These are phyloP conservation scores for Sebastolobus altivelis DNA, from an alignment of 2,797 vertebrate genomes.

Conservation along the genomic window DNA sequence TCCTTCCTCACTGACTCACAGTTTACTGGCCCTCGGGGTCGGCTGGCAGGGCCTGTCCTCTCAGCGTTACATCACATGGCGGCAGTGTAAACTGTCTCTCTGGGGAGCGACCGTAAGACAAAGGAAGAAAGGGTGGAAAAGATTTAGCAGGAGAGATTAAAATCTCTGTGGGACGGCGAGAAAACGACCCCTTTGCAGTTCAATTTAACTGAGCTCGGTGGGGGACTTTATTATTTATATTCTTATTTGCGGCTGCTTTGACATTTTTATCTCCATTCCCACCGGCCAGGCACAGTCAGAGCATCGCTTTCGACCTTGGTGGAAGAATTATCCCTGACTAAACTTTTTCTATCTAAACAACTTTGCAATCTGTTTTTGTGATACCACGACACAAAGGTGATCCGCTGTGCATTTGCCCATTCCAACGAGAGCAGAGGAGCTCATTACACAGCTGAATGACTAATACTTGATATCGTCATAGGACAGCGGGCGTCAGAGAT, in stretches of 20 bases:
- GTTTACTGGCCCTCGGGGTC: conserved; percentile 29
- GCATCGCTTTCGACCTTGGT: conserved; percentile 65
- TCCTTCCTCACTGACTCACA: conserved; percentile 39
- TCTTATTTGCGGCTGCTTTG: conserved; percentile 70
- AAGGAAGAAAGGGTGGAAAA: conserved; percentile 54
- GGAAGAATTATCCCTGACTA: conserved; percentile 10
- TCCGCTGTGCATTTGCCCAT: conserved; percentile 10
- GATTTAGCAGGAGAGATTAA: conserved; percentile 77
- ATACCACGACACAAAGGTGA: not conserved
- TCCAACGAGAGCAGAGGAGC: conserved; percentile 16
- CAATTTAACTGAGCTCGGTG: conserved; percentile 57
- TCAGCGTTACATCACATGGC: conserved; percentile 47
- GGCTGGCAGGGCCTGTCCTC: conserved; percentile 29
- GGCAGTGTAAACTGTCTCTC: conserved; percentile 33
- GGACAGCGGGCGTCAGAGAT: conserved; percentile 48
- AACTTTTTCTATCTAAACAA: conserved; percentile 35
- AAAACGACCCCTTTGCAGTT: conserved; percentile 66
- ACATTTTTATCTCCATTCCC: conserved; percentile 77
- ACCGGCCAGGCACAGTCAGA: conserved; percentile 53
- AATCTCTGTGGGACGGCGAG: conserved; percentile 67
- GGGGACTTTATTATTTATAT: conserved; percentile 77
- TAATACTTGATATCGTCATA: conserved; percentile 44
- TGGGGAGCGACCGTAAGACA: conserved; percentile 43
- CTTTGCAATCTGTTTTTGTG: conserved; percentile 19
- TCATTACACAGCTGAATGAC: conserved; percentile 48